Evolutionary conservation across 2,113 vertebrate genomes (phyloP), one percentile per base, ranked within the genome.

Genomic region (Pelvicachromis taeniatus): DNA sequence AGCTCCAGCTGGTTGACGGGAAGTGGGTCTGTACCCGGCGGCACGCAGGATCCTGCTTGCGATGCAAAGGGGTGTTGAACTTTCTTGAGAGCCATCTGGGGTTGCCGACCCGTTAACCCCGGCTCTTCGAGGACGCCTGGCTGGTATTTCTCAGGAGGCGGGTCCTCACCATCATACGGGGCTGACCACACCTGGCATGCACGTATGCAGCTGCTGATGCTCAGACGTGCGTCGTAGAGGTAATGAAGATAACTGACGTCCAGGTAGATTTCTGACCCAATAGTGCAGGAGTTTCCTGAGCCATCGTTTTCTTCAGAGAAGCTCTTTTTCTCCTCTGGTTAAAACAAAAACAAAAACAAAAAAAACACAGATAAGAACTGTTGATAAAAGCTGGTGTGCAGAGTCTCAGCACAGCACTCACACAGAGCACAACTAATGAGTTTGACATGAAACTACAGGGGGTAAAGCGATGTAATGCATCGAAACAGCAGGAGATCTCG

Each of bases 171-270:
- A 4, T 99, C 97, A 3, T 99, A 99, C 4, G 89, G 96, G 2
- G 97, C 97, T 1, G 99, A 99, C 99, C 98, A 99, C 70, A 97
- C 96, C 3, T 87, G 94, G 88, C 98, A 99, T 55, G 98, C 98
- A 83, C 92, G 92, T 78, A 97, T 95, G 89, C 98, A 99, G 83
- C 81, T 91, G 26, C 95, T 94, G 73, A 99, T 98, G 91, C 95
- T 94, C 81, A 95, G 92, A 78, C 97, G 97, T 78, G 98, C 98
- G 77, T 99, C 97, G 19, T 96, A 96, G 78, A 99, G 96, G 92
- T 99, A 99, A 92, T 99, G 97, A 77, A 99, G 95, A 89, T 99
- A 99, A 92, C 97, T 98, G 92, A 98, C 97, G 81, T 99, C 98
- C 94, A 99, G 92, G 87, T 97, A 89, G 61, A 95, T 95, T 88